Evolutionary conservation across 2,113 vertebrate species (phyloP), one percentile per base, ranked within the genome.

Genomic region (Paracanthobrama guichenoti): DNA sequence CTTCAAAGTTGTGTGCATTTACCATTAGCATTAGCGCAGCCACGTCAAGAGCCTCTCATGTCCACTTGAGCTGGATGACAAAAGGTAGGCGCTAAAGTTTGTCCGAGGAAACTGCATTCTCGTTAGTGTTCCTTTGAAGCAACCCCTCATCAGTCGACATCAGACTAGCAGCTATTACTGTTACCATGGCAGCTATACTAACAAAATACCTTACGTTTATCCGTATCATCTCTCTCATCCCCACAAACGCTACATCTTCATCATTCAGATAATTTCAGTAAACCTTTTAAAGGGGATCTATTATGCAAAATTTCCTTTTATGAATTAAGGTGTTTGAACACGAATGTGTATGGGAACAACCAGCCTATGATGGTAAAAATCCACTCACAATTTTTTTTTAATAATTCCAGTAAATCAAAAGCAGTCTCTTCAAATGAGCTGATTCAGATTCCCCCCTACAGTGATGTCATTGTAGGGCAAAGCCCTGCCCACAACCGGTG

Each of bases 121-220:
- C 12, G 3, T 10, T 46, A 46, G 62, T 50, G n/a, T 24, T 26
- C 5, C 71, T 35, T 39, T 69, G 66, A 69, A 22, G 9, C 31
- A 39, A 22, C 66, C 79, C 48, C 42, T 50, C 50, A 86, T 79
- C 42, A 79, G 64, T 20, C 18, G 12, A 50, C 42, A 62, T 74
- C 35, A 57, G 31, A 60, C 20, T 10, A 60, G 35, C 69, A 79
- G 24, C 42, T 80, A 67, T 89, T 85, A 84, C 89, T 88, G 89
- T 90, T 78, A 64, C 79, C 88, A 91, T 91, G 87, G 87, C 81
- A 88, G 77, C 82, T 79, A 60, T 84, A 60, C 22, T 66, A 77
- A 39, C 35, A 20, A 31, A 73, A 57, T n/a, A 24, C 3, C 3
- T 26, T 18, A n/a, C 26, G 24, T 67, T 79, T 16, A 77, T 59